Conservation (phyloP, 1,140 invertebrate species). For the Geopemphigus sp. region DNA sequence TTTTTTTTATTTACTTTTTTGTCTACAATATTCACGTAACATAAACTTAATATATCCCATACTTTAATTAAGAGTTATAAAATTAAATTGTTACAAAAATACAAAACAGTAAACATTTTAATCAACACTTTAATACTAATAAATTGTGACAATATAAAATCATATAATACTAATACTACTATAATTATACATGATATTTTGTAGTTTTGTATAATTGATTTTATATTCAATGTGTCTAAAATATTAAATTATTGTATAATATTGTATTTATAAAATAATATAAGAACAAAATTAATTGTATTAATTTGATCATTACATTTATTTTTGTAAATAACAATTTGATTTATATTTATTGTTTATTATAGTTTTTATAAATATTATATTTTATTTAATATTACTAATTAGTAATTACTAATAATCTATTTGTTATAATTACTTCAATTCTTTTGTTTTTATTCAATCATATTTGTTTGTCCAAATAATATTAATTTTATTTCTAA, state of each 20-base stretch:
- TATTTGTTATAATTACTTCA: constrained; percentile 11
- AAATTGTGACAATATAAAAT: neutral
- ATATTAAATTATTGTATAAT: neutral
- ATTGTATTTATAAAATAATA: neutral
- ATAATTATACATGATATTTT: neutral
- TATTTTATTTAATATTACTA: constrained; percentile 7
- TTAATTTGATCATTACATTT: neutral
- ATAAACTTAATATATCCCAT: too few relatives aligned
- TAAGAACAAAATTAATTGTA: neutral
- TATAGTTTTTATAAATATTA: neutral
- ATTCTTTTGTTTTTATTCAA: neutral
- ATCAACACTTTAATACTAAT: constrained; percentile 8
- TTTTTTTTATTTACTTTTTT: too few relatives aligned
- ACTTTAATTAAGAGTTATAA: too few relatives aligned
- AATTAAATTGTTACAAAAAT: too few relatives aligned
- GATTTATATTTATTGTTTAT: constrained; percentile 4
- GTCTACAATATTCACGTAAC: too few relatives aligned
- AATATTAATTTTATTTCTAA: neutral
- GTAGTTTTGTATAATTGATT: neutral
- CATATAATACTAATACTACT: neutral
- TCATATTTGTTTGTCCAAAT: neutral
- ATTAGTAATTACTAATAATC: neutral
- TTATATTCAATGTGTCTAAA: neutral
- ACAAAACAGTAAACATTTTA: neutral
- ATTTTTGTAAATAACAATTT: constrained; percentile 5